These are phyloP conservation scores for Chaetorhynchus papuensis DNA, from an alignment of 2,113 vertebrate species.

Conservation along the genomic window DNA sequence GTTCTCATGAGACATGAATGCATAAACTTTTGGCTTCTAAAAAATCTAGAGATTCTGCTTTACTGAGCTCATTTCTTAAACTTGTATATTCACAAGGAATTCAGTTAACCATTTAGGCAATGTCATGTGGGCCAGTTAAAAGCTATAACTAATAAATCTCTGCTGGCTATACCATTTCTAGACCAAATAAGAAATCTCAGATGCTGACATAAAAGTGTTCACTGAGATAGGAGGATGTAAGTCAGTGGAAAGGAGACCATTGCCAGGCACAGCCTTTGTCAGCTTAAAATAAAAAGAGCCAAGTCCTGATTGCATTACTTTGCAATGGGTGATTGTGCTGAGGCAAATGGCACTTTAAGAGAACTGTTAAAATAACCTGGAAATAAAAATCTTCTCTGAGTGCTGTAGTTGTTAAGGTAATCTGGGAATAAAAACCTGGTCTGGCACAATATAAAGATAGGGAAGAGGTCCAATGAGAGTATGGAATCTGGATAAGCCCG, in stretches of 20 bases:
- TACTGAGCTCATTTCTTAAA: neutral
- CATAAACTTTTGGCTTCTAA: neutral
- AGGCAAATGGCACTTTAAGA: neutral
- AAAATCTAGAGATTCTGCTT: neutral
- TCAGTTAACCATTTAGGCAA: neutral
- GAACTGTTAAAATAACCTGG: neutral
- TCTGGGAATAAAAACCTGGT: neutral
- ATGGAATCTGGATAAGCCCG: neutral
- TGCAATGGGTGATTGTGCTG: neutral
- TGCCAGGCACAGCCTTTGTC: neutral
- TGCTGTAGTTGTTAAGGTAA: neutral
- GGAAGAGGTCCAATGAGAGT: neutral
- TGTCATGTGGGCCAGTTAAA: neutral
- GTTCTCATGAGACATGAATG: neutral
- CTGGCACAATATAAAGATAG: neutral
- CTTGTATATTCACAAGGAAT: neutral
- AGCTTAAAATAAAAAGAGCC: neutral
- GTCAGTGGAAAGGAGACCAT: neutral
- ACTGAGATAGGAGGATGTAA: neutral
- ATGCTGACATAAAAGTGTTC: neutral
- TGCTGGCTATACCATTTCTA: neutral
- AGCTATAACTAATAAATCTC: neutral
- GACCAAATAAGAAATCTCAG: neutral
- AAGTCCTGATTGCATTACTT: neutral
- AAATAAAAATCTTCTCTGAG: neutral